phyloP scores from a whole-genome alignment of 2,888 invertebrate genomes.

The Copidosoma aretas region DNA sequence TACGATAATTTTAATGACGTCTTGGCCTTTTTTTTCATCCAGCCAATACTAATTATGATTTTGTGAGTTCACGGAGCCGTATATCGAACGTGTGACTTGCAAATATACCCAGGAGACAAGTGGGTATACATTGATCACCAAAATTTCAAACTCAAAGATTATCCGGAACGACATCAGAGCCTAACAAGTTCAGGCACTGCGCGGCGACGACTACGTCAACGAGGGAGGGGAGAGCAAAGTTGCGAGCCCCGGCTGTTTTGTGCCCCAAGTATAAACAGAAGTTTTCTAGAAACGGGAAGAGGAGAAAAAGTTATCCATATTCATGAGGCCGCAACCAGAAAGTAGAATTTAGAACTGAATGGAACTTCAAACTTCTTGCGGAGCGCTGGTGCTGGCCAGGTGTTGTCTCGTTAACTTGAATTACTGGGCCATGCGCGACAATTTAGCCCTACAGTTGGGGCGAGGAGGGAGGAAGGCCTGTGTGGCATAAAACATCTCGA shows the following conservation, averaged over 20 bases:
- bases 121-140: too few species aligned
- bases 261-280: slow-evolving; percentile 17
- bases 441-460: not conserved
- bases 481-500: too few species aligned
- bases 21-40: too few species aligned
- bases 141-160: not conserved
- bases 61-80: too few species aligned
- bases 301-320: slow-evolving; percentile 15
- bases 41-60: too few species aligned
- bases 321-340: slow-evolving; percentile 7
- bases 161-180: not conserved
- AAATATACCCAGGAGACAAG: too few species aligned
- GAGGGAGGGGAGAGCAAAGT: not conserved
- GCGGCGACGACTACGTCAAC: too few species aligned
- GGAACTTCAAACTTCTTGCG: slow-evolving; percentile 22
- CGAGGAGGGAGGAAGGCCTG: too few species aligned
- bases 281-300: not conserved
- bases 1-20: too few species aligned
- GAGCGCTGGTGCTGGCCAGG: slow-evolving; percentile 13
- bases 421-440: slow-evolving; percentile 23
- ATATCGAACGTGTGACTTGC: too few species aligned
- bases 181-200: too few species aligned
- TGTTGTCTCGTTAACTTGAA: slow-evolving; percentile 28
- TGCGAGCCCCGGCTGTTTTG: not conserved
- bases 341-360: slow-evolving; percentile 20